A percentile compares a stretch with the other conserved stretches of the same genome.
phyloP scores from a whole-genome alignment of 2,888 invertebrate species.

The Mythimna vitellina region DNA sequence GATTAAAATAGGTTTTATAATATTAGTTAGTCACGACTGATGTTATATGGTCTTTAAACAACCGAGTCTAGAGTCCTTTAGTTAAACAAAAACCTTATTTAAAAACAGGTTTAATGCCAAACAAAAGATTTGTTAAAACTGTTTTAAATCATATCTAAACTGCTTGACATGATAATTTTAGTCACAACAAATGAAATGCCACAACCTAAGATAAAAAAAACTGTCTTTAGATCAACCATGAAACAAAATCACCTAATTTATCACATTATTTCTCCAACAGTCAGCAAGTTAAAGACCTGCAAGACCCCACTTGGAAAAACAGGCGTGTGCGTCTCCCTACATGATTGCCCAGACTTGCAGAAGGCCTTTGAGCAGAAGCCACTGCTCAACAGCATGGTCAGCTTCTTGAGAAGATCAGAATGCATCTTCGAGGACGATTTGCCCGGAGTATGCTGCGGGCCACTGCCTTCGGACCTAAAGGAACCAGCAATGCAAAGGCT shows the following conservation, averaged over 20 bases:
- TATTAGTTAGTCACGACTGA: too few relatives aligned
- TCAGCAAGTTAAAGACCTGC: conserved; percentile 80
- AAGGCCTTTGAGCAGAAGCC: conserved; percentile 82
- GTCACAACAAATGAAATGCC: too few relatives aligned
- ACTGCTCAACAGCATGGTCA: conserved; percentile 76
- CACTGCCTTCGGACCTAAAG: conserved; percentile 67
- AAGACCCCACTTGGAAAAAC: conserved; percentile 82
- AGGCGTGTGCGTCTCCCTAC: conserved; percentile 87
- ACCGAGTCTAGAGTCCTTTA: too few relatives aligned
- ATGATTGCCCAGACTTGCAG: conserved; percentile 83
- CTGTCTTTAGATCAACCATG: too few relatives aligned
- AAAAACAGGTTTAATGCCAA: too few relatives aligned
- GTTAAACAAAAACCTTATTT: too few relatives aligned
- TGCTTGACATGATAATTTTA: too few relatives aligned
- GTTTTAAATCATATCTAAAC: too few relatives aligned
- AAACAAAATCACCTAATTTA: too few relatives aligned
- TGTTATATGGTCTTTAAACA: too few relatives aligned
- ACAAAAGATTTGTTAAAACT: too few relatives aligned
- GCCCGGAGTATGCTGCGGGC: conserved; percentile 90
- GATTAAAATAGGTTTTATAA: conserved; percentile 14
- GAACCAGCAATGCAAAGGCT: conserved; percentile 44
- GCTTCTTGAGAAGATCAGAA: conserved; percentile 87
- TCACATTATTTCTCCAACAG: conserved; percentile 53
- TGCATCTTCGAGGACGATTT: conserved; percentile 88
- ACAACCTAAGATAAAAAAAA: too few relatives aligned